These are phyloP conservation scores for Leptobrachium ailaonicum DNA, from an alignment of 2,113 vertebrate species.

Conservation along the genomic window DNA sequence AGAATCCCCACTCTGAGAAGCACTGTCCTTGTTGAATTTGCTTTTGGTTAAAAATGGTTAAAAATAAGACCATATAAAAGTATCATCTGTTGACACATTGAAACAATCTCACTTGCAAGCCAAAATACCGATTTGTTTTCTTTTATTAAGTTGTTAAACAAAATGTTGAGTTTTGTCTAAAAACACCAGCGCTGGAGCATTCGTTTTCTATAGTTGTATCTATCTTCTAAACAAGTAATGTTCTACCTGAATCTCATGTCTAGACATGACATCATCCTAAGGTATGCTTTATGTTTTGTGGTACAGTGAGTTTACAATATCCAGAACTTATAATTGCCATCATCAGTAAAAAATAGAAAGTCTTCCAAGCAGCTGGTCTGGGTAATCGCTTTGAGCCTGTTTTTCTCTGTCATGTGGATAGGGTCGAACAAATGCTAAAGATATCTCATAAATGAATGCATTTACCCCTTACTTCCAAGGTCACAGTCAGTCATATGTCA, in stretches of 20 bases:
- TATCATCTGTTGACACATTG: no score
- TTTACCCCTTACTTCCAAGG: slow-evolving; percentile 38
- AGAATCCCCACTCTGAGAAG: no score
- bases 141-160: not conserved
- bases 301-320: slow-evolving; percentile 65
- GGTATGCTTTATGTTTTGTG: slow-evolving; percentile 66
- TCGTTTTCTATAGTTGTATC: slow-evolving; percentile 56
- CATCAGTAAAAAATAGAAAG: slow-evolving; percentile 55
- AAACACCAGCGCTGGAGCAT: slow-evolving; percentile 44
- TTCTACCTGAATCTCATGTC: slow-evolving; percentile 74
- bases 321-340: slow-evolving; percentile 63
- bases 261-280: slow-evolving; percentile 77
- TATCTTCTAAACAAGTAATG: slow-evolving; percentile 68
- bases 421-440: slow-evolving; percentile 55
- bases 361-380: slow-evolving; percentile 57
- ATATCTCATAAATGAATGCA: slow-evolving; percentile 49
- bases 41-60: no score
- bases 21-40: no score
- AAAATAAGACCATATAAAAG: no score
- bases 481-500: not conserved
- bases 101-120: no score
- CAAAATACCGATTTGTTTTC: not conserved
- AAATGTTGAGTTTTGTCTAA: not conserved
- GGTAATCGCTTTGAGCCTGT: slow-evolving; percentile 55
- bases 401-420: slow-evolving; percentile 63